A percentile compares a stretch with the other conserved stretches of the same genome.
Evolutionary conservation across 2,888 invertebrate genomes (phyloP).

Genomic region (Amiota mariae): DNA sequence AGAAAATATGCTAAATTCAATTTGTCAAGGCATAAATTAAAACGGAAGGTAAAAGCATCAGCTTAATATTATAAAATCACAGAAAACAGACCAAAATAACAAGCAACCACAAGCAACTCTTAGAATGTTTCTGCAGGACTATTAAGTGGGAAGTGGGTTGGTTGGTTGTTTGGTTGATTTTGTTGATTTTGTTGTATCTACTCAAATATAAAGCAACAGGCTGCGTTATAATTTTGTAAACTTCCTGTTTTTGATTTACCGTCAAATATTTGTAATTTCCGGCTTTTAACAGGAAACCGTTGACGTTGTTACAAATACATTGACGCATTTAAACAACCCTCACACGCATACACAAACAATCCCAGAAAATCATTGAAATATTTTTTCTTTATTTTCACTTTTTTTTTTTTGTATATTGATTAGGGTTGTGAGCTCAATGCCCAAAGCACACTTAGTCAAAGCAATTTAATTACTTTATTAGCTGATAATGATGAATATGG

Average conservation of each 20-base stretch:
- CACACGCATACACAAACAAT: constrained; percentile 10
- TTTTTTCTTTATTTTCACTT: constrained; percentile 4
- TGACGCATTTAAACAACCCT: constrained; percentile 14
- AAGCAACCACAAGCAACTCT: too few species aligned
- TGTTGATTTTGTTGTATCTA: background rate
- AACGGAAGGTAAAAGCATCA: constrained; percentile 42
- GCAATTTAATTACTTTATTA: constrained; percentile 61
- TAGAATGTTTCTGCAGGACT: too few species aligned
- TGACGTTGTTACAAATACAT: background rate
- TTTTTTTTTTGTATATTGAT: constrained; percentile 44
- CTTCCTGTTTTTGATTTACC: constrained; percentile 17
- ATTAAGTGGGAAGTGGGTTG: too few species aligned
- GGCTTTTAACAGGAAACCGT: constrained; percentile 26
- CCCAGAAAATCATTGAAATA: constrained; percentile 6
- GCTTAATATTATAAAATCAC: background rate
- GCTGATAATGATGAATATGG: constrained; percentile 44
- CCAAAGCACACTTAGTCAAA: constrained; percentile 5
- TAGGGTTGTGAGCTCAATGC: constrained; percentile 38
- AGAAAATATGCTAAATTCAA: constrained; percentile 51
- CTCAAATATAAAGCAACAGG: background rate
- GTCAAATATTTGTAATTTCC: constrained; percentile 36
- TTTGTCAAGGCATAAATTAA: constrained; percentile 55
- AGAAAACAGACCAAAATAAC: too few species aligned
- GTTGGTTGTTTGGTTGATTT: background rate
- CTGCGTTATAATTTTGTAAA: background rate